A percentile compares a stretch with the other conserved stretches of the same genome.
phyloP scores from a whole-genome alignment of 2,797 vertebrate genomes.

The Acrossocheilus wenchowensis region DNA sequence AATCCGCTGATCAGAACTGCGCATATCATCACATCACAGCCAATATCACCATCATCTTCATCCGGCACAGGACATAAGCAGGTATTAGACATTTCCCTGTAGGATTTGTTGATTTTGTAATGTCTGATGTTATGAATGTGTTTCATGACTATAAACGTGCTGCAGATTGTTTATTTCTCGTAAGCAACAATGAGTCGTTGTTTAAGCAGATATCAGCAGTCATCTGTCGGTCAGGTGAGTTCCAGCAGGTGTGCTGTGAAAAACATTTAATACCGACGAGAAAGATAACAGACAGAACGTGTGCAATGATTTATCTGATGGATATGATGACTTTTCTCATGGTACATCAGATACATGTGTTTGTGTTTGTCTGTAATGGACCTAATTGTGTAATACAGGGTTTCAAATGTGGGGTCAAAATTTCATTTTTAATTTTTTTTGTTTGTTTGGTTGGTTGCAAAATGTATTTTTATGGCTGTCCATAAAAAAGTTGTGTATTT shows the following conservation, averaged over 20 bases:
- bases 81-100: background rate
- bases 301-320: background rate
- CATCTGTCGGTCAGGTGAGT: slow-evolving; percentile 13
- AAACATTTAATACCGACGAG: background rate
- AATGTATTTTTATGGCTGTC: background rate
- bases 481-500: background rate
- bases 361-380: background rate
- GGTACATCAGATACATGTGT: background rate
- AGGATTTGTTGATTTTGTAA: background rate
- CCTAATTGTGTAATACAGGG: background rate
- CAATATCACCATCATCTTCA: background rate
- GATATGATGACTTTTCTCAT: background rate
- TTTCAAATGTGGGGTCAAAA: background rate
- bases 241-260: background rate
- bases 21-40: background rate
- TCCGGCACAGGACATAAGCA: background rate
- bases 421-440: background rate
- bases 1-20: slow-evolving; percentile 8
- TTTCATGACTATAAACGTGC: background rate
- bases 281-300: background rate
- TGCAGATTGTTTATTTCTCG: background rate
- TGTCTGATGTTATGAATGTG: background rate
- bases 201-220: background rate
- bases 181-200: background rate
- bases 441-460: background rate